Base-by-base conservation (phyloP, 92 coral and sea anemone genomes). In the Pocillopora grandis region DNA sequence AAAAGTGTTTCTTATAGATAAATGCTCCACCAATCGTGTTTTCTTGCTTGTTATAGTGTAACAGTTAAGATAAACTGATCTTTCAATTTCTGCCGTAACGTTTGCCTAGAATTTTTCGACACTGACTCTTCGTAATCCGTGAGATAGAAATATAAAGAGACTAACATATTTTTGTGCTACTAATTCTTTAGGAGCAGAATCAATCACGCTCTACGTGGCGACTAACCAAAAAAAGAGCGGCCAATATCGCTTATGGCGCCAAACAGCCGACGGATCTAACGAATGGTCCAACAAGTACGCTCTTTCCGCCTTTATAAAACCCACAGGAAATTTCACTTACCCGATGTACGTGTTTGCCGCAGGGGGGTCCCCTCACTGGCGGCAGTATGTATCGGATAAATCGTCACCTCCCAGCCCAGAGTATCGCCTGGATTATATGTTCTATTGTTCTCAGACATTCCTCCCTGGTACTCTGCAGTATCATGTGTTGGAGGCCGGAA, bases 341-440 rank as follows among this genome's bases (percentile, higher is more conserved):
- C 98, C 99, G 9, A 66, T 97, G 63, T 94, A 97, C 67, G 98
- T 97, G 57, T 93, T 92, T 86, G 86, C 98, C 4, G 93, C 99
- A 13, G 98, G 98, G 59, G 99, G 98, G 4, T 97, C 99, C 10
- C 99, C 99, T 9, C 91, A 97, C 82, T 97, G 99, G 99, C 93
- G 99, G 31, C 99, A 97, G 84, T 97, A 88, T 72, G 89, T 97
- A 80, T 89, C 98, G 10, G 70, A 84, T 5, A 70, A 57, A 17
- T 68, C 92, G 52, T 68, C 85, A 19, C 99, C 98, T 0, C 99
- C 99, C 15, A 92, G 99, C 75, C 65, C 90, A 9, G 99, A 94
- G 84, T 97, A 97, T 77, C 96, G 96, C 36, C 69, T 94, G 70
- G 99, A 97, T 59, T 97, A 92, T 62, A 92, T 92, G 97, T 97